A percentile compares a stretch with the other conserved stretches of the same genome.
Evolutionary conservation across 2,797 vertebrate genomes (phyloP).

Genomic region (Sebastes cheni): DNA sequence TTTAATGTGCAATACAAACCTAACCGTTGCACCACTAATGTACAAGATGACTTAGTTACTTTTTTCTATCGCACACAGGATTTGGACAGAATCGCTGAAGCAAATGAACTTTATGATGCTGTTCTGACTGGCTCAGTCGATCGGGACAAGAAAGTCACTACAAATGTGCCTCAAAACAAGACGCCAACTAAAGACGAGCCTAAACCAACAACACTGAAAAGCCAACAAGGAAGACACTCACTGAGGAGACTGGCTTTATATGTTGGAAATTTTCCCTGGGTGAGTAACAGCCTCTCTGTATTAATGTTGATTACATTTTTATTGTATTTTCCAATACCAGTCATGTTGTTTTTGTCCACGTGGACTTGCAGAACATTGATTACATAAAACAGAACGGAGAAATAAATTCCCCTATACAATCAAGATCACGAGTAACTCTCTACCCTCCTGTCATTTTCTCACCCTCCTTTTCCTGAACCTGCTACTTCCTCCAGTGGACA

Average conservation of each 20-base stretch:
- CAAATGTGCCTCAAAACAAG: slow-evolving; percentile 58
- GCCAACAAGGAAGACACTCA: slow-evolving; percentile 75
- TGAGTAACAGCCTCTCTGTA: slow-evolving; percentile 71
- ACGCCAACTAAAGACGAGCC: slow-evolving; percentile 70
- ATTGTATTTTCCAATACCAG: neutral
- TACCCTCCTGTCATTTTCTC: neutral
- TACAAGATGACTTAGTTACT: neutral
- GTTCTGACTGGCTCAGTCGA: slow-evolving; percentile 87
- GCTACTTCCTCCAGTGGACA: slow-evolving; percentile 86
- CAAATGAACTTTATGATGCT: slow-evolving; percentile 94
- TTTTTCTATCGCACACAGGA: slow-evolving; percentile 52
- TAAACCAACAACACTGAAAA: slow-evolving; percentile 80
- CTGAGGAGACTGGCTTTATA: slow-evolving; percentile 85
- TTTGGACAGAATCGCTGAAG: slow-evolving; percentile 80
- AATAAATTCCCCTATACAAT: neutral
- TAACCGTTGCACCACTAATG: neutral
- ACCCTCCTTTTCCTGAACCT: neutral
- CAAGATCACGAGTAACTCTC: neutral
- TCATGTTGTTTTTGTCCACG: neutral
- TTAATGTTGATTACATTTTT: neutral
- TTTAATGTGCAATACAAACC: neutral
- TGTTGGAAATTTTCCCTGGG: slow-evolving; percentile 94
- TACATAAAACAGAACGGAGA: neutral
- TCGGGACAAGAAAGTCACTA: slow-evolving; percentile 69
- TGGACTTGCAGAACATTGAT: neutral